These are phyloP conservation scores for Danio tinwini DNA, from an alignment of 2,797 vertebrate genomes.

Conservation along the genomic window DNA sequence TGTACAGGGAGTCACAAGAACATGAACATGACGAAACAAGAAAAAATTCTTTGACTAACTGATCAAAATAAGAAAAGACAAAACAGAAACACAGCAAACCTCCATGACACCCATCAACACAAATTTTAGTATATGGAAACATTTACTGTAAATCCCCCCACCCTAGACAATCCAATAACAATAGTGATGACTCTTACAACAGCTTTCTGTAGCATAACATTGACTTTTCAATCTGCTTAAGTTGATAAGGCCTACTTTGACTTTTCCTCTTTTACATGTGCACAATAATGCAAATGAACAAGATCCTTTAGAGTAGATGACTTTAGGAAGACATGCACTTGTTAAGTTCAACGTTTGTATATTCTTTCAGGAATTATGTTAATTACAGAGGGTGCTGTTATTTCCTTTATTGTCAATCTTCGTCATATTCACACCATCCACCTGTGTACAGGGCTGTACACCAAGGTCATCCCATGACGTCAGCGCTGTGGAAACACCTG, in stretches of 20 bases:
- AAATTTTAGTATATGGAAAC: not conserved
- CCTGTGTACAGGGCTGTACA: not conserved
- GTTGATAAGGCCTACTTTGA: not conserved
- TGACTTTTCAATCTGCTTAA: not conserved
- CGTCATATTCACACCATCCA: conserved; percentile 2
- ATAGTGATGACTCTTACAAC: not conserved
- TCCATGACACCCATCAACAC: too few species aligned
- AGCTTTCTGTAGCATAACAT: not conserved
- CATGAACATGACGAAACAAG: too few species aligned
- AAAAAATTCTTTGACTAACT: too few species aligned
- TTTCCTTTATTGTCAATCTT: conserved; percentile 35
- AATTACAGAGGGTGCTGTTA: conserved; percentile 21
- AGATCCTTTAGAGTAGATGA: not conserved
- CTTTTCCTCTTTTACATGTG: conserved; percentile 13
- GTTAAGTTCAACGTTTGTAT: conserved; percentile 46
- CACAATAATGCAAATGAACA: conserved; percentile 24
- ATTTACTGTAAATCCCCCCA: not conserved
- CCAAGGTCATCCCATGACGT: conserved; percentile 36
- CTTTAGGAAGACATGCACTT: conserved; percentile 15
- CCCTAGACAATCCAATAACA: not conserved
- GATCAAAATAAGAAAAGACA: too few species aligned
- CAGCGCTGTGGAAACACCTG: conserved; percentile 42
- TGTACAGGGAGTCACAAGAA: too few species aligned
- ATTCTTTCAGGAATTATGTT: conserved; percentile 38
- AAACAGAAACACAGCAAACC: too few species aligned